These are phyloP conservation scores for Prionailurus bengalensis DNA, from an alignment of 2,113 vertebrate genomes.

Conservation along the genomic window DNA sequence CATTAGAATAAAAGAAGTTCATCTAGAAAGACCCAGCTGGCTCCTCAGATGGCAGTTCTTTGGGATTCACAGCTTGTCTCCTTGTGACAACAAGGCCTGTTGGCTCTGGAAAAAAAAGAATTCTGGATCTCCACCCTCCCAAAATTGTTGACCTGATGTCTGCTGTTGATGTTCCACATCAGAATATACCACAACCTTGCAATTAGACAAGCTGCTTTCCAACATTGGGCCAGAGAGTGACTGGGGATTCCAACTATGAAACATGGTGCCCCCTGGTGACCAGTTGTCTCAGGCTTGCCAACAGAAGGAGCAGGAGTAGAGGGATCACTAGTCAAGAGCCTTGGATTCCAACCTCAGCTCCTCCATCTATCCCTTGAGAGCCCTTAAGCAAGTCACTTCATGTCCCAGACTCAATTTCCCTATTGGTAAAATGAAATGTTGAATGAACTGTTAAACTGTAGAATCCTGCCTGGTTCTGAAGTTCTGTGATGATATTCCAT, in stretches of 20 bases:
- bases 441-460: not conserved
- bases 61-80: not conserved
- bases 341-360: not conserved
- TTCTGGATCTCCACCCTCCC: not conserved
- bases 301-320: accelerated
- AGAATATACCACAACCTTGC: not conserved
- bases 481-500: not conserved
- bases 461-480: not conserved
- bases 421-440: not conserved
- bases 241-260: not conserved
- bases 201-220: slow-evolving; percentile 28
- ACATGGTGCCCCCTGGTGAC: not conserved
- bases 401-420: not conserved
- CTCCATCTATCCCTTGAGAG: not conserved
- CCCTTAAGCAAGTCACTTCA: not conserved
- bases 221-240: not conserved
- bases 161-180: not conserved
- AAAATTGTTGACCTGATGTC: not conserved
- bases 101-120: not conserved
- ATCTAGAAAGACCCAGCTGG: not conserved
- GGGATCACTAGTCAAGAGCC: not conserved
- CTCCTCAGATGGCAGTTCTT: not conserved
- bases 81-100: not conserved
- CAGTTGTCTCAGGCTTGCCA: not conserved
- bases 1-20: not conserved